These are phyloP conservation scores for Callipepla squamata DNA, from an alignment of 2,113 vertebrate genomes.

Conservation along the genomic window DNA sequence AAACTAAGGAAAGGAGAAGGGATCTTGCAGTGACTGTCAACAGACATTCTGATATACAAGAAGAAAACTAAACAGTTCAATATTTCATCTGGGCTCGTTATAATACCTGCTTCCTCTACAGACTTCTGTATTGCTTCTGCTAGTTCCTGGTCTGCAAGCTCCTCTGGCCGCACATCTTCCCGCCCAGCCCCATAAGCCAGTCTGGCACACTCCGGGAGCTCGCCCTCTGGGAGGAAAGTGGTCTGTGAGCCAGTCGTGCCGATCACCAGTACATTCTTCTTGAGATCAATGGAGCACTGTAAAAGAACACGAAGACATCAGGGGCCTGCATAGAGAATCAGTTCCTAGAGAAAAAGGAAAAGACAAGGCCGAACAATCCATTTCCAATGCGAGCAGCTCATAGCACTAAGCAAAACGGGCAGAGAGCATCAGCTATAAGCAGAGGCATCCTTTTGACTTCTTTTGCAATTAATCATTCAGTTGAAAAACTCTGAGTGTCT, in stretches of 20 bases:
- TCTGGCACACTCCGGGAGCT: slow-evolving; percentile 93
- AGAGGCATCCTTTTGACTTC: neutral
- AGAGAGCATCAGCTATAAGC: neutral
- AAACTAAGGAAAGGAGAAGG: neutral
- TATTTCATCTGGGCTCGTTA: neutral
- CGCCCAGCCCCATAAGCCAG: slow-evolving; percentile 90
- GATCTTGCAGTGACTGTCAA: neutral
- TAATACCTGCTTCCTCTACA: slow-evolving; percentile 92
- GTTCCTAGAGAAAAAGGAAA: neutral
- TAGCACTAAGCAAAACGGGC: neutral
- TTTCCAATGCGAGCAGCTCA: neutral
- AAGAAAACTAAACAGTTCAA: neutral
- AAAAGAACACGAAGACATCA: neutral
- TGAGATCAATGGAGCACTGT: slow-evolving; percentile 97
- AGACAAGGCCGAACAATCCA: neutral
- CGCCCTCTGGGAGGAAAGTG: slow-evolving; percentile 91
- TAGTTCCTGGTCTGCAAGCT: slow-evolving; percentile 93
- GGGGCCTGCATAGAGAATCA: rapidly evolving
- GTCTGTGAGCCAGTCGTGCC: slow-evolving; percentile 96
- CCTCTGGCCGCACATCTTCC: slow-evolving; percentile 88
- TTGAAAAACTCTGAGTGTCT: neutral
- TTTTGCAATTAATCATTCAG: neutral
- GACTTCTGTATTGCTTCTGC: slow-evolving; percentile 96
- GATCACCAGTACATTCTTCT: slow-evolving; percentile 93
- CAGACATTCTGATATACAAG: neutral